Conservation (phyloP, 2,888 invertebrate genomes). For the Coremacera marginata region DNA sequence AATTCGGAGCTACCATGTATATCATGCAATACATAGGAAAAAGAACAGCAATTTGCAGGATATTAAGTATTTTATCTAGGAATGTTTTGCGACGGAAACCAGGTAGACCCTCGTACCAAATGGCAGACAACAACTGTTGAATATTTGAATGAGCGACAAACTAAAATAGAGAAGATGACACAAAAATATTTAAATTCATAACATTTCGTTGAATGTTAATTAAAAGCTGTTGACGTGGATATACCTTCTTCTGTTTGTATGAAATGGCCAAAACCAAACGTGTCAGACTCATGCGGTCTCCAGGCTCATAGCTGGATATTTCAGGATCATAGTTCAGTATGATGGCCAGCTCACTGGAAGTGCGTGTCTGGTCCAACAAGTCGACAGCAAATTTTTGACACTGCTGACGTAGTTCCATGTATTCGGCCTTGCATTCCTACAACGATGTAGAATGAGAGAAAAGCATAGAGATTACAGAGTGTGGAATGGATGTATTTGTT, state of each 20-base stretch:
- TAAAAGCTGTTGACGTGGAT: not conserved
- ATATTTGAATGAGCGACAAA: slow-evolving; percentile 97
- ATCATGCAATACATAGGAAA: slow-evolving; percentile 90
- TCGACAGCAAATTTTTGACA: slow-evolving; percentile 93
- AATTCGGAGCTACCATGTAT: slow-evolving; percentile 88
- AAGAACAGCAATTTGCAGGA: slow-evolving; percentile 80
- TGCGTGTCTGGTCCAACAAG: slow-evolving; percentile 89
- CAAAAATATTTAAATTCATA: not conserved
- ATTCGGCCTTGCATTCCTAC: slow-evolving; percentile 90
- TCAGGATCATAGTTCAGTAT: slow-evolving; percentile 93
- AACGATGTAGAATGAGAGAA: not conserved
- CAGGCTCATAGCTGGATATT: slow-evolving; percentile 78
- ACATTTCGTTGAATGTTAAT: too few relatives aligned
- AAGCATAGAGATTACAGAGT: not conserved
- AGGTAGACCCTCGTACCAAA: slow-evolving; percentile 97
- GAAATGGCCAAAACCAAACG: slow-evolving; percentile 90
- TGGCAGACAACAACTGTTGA: slow-evolving; percentile 89
- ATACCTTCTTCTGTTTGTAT: slow-evolving; percentile 94
- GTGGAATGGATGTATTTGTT: not conserved
- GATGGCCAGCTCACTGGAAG: slow-evolving; percentile 92
- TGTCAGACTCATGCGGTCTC: slow-evolving; percentile 86
- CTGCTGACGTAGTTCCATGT: slow-evolving; percentile 85
- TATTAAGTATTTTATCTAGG: slow-evolving; percentile 79
- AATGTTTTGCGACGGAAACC: slow-evolving; percentile 89
- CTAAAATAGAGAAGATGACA: slow-evolving; percentile 69